A percentile compares a stretch with the other conserved stretches of the same genome.
phyloP scores from a whole-genome alignment of 2,113 vertebrate genomes.

The Pteropus alecto region DNA sequence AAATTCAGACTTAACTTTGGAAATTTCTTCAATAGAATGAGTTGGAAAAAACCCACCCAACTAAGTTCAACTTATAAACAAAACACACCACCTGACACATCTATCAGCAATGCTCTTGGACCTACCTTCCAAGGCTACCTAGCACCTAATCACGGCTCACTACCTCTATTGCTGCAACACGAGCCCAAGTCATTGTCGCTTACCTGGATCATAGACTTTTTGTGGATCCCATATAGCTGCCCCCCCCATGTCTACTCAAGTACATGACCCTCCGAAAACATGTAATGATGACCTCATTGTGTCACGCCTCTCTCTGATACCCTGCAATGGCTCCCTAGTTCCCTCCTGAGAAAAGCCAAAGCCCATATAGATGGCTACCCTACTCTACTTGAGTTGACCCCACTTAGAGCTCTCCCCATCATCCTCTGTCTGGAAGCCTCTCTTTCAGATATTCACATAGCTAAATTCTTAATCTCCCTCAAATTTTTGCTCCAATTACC shows the following conservation, averaged over 20 bases:
- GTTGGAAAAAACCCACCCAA: neutral
- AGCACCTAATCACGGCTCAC: neutral
- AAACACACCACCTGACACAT: neutral
- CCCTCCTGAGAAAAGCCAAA: neutral
- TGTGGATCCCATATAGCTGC: neutral
- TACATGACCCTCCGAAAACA: neutral
- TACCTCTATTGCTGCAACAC: neutral
- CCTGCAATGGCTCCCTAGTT: neutral
- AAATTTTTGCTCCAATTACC: neutral
- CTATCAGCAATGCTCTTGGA: neutral
- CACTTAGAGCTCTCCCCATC: neutral
- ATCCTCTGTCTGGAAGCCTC: neutral
- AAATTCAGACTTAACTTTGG: neutral
- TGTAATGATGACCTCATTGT: neutral
- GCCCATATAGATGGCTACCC: neutral
- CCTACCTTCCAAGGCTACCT: neutral
- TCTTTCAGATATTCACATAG: neutral
- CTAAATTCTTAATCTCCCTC: neutral
- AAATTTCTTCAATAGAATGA: neutral
- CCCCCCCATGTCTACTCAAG: neutral
- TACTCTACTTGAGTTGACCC: neutral
- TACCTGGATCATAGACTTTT: neutral
- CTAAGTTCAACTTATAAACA: neutral
- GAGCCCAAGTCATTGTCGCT: neutral
- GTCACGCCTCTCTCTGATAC: neutral